phyloP scores from a whole-genome alignment of 2,888 invertebrate genomes.

The Fabriciana adippe region DNA sequence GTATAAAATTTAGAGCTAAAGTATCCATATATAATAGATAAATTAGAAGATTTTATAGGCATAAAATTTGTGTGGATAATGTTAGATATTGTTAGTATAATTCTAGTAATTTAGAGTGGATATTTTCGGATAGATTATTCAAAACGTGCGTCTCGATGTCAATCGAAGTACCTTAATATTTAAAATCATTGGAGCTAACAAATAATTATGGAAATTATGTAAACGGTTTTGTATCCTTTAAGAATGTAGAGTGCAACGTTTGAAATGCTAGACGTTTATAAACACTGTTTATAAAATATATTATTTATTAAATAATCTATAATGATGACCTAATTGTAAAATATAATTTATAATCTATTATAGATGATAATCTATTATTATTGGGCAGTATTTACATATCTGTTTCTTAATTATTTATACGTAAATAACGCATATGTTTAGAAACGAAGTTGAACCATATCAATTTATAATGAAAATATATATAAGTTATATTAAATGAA shows the following conservation, averaged over 20 bases:
- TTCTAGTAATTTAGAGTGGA: conserved; percentile 59
- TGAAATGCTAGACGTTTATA: conserved; percentile 25
- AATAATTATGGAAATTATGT: conserved; percentile 31
- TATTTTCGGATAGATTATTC: conserved; percentile 76
- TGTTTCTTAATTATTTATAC: conserved; percentile 26
- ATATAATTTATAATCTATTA: background rate
- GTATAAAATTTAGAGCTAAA: conserved; percentile 42
- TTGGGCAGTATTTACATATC: conserved; percentile 17
- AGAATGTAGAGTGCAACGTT: conserved; percentile 30
- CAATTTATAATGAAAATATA: conserved; percentile 48
- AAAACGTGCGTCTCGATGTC: conserved; percentile 49
- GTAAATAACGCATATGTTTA: conserved; percentile 39
- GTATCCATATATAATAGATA: conserved; percentile 35
- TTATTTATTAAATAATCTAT: background rate
- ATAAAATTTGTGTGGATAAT: conserved; percentile 35
- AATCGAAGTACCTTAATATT: conserved; percentile 38
- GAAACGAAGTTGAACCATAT: conserved; percentile 39
- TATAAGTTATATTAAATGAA: conserved; percentile 35
- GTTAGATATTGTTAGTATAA: conserved; percentile 41
- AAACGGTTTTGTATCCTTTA: conserved; percentile 54
- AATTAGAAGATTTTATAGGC: conserved; percentile 38
- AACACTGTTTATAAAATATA: conserved; percentile 13
- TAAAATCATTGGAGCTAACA: conserved; percentile 27
- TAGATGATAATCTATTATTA: background rate
- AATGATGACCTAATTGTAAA: too few relatives aligned